Base-by-base conservation (phyloP, 2,888 invertebrate genomes). In the Leucoptera coffeella region DNA sequence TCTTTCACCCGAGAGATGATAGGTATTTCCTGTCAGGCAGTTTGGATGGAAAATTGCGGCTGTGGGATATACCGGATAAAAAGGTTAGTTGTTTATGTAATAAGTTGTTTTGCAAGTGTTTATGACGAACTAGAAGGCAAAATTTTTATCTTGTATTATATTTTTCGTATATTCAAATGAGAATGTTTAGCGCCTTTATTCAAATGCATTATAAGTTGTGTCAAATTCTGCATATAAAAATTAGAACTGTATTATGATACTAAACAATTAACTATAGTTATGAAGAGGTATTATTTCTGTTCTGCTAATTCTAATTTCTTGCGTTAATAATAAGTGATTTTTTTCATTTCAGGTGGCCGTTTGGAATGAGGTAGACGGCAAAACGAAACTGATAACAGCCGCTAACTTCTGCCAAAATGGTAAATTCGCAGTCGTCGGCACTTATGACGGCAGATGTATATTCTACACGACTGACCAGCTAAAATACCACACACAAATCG, bases 21-120 rank as follows among this genome's bases (percentile, higher is more conserved):
- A 62, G 88, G 14, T 83, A 96, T 57, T 99, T 99, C 60, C 69
- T 99, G 17, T 96, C 95, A 31, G 99, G 99, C 10, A 95, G 95
- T 12, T 65, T 99, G 24, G 99, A 99, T 57, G 97, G 99, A 2
- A 99, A 97, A 61, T 72, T 99, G 26, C 74, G 99, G n/a, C 67
- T 99, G 5, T 99, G 99, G 99, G 95, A 97, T 59, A 99, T 99
- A 47, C 96, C 97, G 0, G 97, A 99, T 51, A 99, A 99, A 54
- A 95, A 95, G 62, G 78, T 77, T 33, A 14, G 22, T 26, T 19
- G n/a, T n/a, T n/a, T n/a, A n/a, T n/a, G n/a, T n/a, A n/a, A n/a
- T n/a, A n/a, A n/a, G n/a, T n/a, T n/a, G n/a, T n/a, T n/a, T n/a
- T n/a, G n/a, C n/a, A n/a, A n/a, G n/a, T n/a, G n/a, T n/a, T n/a